These are phyloP conservation scores for Drosophila rubida DNA, from an alignment of 2,888 invertebrate species.

Conservation along the genomic window DNA sequence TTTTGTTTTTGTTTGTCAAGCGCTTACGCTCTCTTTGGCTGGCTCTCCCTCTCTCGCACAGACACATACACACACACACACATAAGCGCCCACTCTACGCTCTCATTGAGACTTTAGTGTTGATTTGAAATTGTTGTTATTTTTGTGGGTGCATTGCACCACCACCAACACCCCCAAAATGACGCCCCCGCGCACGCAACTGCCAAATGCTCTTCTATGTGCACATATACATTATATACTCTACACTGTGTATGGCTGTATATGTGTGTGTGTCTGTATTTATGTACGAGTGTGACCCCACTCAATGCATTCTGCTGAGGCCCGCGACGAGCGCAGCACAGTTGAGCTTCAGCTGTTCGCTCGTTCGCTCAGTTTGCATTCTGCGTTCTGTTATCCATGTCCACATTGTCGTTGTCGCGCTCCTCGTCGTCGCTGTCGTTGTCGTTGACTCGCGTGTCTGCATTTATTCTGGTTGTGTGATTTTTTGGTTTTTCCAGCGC, in stretches of 20 bases:
- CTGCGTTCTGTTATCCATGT: slow-evolving; percentile 72
- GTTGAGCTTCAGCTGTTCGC: slow-evolving; percentile 62
- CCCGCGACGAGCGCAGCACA: slow-evolving; percentile 41
- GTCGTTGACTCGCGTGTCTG: slow-evolving; percentile 69
- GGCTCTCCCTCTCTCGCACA: background rate
- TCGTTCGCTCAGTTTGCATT: slow-evolving; percentile 61
- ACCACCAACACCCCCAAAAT: slow-evolving; percentile 53
- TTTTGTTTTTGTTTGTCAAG: slow-evolving; percentile 54
- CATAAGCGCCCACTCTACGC: slow-evolving; percentile 20
- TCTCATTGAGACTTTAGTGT: slow-evolving; percentile 63
- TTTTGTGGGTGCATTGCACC: slow-evolving; percentile 72
- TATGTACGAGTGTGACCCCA: slow-evolving; percentile 44
- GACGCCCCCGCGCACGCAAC: slow-evolving; percentile 57
- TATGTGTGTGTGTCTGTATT: slow-evolving; percentile 15
- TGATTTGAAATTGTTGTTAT: slow-evolving; percentile 48
- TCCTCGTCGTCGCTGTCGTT: slow-evolving; percentile 33
- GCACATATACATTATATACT: slow-evolving; percentile 9
- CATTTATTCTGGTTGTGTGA: slow-evolving; percentile 70
- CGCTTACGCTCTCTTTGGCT: slow-evolving; percentile 25
- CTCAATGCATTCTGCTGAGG: slow-evolving; percentile 45
- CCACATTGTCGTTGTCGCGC: slow-evolving; percentile 39
- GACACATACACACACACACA: slow-evolving; percentile 6
- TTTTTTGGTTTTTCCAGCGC: slow-evolving; percentile 59
- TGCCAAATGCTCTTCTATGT: slow-evolving; percentile 20
- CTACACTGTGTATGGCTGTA: slow-evolving; percentile 19